Percentiles rank a stretch among this genome's conserved stretches.
Evolutionary conservation across 1,140 invertebrate genomes (phyloP).

Genomic region (Aethina tumida): DNA sequence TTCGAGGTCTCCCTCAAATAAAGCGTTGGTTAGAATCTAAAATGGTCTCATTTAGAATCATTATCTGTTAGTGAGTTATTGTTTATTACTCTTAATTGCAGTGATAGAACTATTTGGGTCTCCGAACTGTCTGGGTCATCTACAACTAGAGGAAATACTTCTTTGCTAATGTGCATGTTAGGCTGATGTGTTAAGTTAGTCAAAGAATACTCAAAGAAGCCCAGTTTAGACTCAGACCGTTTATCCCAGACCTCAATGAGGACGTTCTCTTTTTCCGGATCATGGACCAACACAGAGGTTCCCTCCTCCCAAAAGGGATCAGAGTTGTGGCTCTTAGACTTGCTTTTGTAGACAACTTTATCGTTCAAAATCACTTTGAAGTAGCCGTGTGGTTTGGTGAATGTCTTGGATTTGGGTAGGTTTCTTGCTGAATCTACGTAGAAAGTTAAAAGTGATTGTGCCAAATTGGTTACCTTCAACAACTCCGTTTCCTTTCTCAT

Average conservation of each 20-base stretch:
- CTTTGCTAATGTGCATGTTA: conserved; percentile 22
- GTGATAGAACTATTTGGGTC: conserved; percentile 64
- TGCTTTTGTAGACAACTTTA: conserved; percentile 56
- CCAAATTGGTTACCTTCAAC: conserved; percentile 60
- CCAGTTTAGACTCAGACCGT: conserved; percentile 16
- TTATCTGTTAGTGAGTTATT: not conserved
- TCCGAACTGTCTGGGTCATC: conserved; percentile 56
- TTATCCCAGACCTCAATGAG: conserved; percentile 47
- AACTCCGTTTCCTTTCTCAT: conserved; percentile 60
- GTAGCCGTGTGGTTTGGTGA: conserved; percentile 66
- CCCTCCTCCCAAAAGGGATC: conserved; percentile 65
- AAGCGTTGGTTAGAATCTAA: conserved; percentile 16
- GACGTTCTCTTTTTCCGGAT: conserved; percentile 76
- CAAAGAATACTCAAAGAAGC: conserved; percentile 20
- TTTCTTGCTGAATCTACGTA: conserved; percentile 82
- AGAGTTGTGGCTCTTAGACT: conserved; percentile 56
- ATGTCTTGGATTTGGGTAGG: conserved; percentile 57
- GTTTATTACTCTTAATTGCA: conserved; percentile 58
- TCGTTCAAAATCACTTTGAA: conserved; percentile 58
- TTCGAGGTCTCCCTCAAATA: conserved; percentile 12
- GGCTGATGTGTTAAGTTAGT: conserved; percentile 14
- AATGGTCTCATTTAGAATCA: not conserved
- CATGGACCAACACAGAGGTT: conserved; percentile 79
- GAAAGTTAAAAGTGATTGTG: conserved; percentile 69
- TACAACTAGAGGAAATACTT: conserved; percentile 15